phyloP scores from a whole-genome alignment of 2,113 vertebrate species.

The Calypte anna region DNA sequence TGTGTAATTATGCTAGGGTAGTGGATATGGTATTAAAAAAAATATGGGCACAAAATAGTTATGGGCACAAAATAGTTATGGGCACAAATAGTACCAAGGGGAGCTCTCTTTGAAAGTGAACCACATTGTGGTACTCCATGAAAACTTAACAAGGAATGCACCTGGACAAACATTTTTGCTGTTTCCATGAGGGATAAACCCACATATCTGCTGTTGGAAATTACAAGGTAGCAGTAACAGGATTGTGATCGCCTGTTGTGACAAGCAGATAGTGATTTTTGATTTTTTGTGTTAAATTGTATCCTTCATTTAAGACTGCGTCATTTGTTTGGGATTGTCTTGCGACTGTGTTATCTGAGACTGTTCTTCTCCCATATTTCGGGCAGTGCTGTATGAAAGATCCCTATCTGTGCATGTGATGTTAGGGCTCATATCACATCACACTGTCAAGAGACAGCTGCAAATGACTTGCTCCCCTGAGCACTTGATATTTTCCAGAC shows the following conservation, averaged over 20 bases:
- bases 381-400: not conserved
- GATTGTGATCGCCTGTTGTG: rapidly evolving
- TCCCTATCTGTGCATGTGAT: not conserved
- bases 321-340: not conserved
- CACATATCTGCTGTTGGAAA: not conserved
- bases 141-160: not conserved
- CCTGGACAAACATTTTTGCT: not conserved
- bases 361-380: not conserved
- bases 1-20: rapidly evolving
- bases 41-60: not conserved
- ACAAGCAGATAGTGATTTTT: not conserved
- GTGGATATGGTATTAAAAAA: not conserved
- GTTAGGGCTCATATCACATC: not conserved
- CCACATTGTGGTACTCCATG: rapidly evolving
- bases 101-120: not conserved
- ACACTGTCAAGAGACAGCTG: rapidly evolving
- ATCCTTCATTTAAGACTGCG: not conserved
- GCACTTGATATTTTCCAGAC: not conserved
- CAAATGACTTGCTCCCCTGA: not conserved
- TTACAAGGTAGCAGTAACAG: not conserved
- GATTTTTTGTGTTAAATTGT: not conserved
- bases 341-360: not conserved
- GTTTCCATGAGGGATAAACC: not conserved
- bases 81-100: not conserved
- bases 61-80: not conserved